Conservation (phyloP, 1,140 invertebrate genomes). For the Acromyrmex heyeri region DNA sequence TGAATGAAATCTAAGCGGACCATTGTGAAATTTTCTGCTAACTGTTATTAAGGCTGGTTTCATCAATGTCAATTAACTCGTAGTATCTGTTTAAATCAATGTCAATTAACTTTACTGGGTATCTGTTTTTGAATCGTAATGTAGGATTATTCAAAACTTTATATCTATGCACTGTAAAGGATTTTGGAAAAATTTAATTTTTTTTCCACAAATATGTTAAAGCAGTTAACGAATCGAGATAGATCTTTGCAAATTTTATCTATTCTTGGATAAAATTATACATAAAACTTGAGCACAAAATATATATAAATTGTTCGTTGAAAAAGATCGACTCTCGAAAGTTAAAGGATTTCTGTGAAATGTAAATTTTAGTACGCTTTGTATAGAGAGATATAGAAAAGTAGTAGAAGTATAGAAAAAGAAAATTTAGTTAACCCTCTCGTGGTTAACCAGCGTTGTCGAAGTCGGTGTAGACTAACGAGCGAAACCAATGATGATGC, state of each 20-base stretch:
- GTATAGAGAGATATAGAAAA: not conserved
- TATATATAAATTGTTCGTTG: not conserved
- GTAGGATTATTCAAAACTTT: not conserved
- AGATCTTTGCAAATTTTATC: not conserved
- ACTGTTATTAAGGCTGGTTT: not conserved
- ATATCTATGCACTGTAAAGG: not conserved
- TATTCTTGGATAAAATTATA: not conserved
- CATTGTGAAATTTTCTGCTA: not conserved
- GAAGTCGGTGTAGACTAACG: constrained; percentile 64
- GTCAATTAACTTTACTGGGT: constrained; percentile 11
- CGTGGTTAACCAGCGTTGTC: constrained; percentile 31
- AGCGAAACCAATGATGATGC: constrained; percentile 72
- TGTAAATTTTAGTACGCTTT: not conserved
- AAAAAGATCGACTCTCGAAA: constrained; percentile 32
- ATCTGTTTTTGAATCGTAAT: not conserved
- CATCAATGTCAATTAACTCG: constrained; percentile 43
- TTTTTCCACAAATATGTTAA: not conserved
- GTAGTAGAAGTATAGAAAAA: constrained; percentile 5
- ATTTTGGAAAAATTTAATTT: not conserved
- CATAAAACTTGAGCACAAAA: not conserved
- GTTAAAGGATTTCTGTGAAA: constrained; percentile 13
- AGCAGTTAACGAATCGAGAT: not conserved
- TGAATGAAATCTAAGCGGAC: not conserved
- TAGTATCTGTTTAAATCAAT: constrained; percentile 6
- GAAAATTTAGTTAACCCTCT: constrained; percentile 54